Base-by-base conservation (phyloP, 1,140 invertebrate genomes). In the Drosophila kurseongensis region DNA sequence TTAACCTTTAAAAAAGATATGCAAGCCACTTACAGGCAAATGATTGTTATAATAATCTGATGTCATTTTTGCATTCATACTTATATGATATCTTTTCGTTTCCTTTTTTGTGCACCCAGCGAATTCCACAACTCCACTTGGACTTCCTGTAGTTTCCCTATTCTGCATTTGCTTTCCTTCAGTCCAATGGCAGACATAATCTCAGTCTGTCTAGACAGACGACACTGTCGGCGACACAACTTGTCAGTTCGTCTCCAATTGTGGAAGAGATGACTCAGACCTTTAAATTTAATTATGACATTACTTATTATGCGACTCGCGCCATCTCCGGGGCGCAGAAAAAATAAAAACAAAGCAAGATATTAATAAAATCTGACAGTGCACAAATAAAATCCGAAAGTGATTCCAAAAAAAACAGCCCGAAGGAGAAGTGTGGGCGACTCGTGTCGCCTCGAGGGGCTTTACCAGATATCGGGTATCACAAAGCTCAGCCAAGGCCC, bases 271-370 rank as follows among this genome's bases (percentile, higher is more conserved):
- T 86, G 83, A 86, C 44, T 88, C 83, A 88, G 38, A 32, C 29
- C 1, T 89, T 80, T 83, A 80, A 89, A 89, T 83, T 89, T 71
- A 83, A 89, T 88, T 89, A 88, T 88, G 83, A 89, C 84, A 89
- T 86, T 86, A 72, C 68, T 72, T 72, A 88, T 83, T 82, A 86
- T 86, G 79, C 83, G 83, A 68, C 44, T 18, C 79, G 77, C 77
- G 81, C 52, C 42, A n/a, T 42, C 36, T 50, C 40, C 51, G 36
- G 36, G 32, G 12, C 41, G 35, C 50, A 27, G 5, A 16, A 74
- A 38, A 54, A 60, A 59, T 47, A 36, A 48, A 51, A 50, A 40
- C 48, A 40, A 41, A 45, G 27, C 48, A 62, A 74, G 66, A 67
- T 88, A 73, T 83, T 89, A 83, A 88, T 88, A 73, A 80, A 38